Evolutionary conservation across 2,113 vertebrate species (phyloP).

Genomic region (Elachura formosa): DNA sequence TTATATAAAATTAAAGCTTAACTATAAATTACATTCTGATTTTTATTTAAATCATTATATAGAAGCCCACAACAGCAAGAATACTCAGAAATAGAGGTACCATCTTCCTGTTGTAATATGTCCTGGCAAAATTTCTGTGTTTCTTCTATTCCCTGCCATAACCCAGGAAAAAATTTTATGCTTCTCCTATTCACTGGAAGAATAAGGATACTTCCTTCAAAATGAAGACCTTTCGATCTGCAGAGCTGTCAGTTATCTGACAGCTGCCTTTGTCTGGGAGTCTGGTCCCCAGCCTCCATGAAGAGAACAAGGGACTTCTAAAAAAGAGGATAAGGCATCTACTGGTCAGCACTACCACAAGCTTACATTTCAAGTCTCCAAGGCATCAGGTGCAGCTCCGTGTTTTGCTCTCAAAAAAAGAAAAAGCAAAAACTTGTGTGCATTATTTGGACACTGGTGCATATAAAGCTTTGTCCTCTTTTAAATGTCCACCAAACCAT

Average conservation of each 20-base stretch:
- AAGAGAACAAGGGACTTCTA: background rate
- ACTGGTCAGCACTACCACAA: background rate
- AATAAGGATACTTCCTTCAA: constrained; percentile 1
- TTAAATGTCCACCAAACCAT: background rate
- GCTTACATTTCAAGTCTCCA: background rate
- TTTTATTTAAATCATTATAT: background rate
- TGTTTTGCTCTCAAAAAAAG: background rate
- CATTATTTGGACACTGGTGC: background rate
- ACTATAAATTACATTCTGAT: background rate
- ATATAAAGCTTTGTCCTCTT: background rate
- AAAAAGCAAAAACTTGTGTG: too few relatives aligned
- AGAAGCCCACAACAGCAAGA: background rate
- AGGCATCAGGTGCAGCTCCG: background rate
- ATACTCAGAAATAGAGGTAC: background rate
- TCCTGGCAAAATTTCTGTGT: background rate
- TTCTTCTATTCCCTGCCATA: background rate
- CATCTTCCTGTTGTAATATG: background rate
- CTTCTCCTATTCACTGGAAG: background rate
- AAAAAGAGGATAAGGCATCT: background rate
- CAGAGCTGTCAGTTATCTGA: background rate
- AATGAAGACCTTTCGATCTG: background rate
- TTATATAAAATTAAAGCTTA: background rate
- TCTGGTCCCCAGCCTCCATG: background rate
- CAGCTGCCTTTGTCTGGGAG: background rate
- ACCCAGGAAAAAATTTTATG: background rate